Evolutionary conservation across 2,797 vertebrate genomes (phyloP), one percentile per base, ranked within the genome.

Genomic region (Pitangus sulphuratus): DNA sequence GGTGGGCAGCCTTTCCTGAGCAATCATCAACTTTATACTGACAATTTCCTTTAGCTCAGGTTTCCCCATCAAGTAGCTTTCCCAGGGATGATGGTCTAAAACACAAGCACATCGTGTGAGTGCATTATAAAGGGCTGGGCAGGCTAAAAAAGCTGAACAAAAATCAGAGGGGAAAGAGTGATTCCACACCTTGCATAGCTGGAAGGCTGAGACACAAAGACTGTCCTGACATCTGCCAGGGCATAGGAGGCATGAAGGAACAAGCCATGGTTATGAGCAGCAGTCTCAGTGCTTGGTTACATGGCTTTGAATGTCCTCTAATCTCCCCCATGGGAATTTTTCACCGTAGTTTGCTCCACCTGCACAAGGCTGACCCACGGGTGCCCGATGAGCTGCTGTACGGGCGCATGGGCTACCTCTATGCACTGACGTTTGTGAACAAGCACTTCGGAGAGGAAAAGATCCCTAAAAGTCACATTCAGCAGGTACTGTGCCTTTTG

Each of bases 331-430:
- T 47, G 14, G 86, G 14, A 31, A 30, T 97, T 94, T 97, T 70
- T 91, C 16, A 69, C 89, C 50, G 13, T 94, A 99, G 99, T 85
- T 98, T 99, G 87, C 98, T 99, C 89, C 98, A 99, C 93, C 96
- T 98, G 10, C 97, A 98, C 89, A 98, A 98, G 84, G 97, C 98
- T 14, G 98, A 98, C 10, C 97, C 98, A 1, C 98, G 96, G 26
- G 98, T 98, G 44, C 99, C 99, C 5, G 98, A 99, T 37, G 99
- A 99, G 95, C 97, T 99, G 91, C 98, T 99, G 0, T 99, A 99
- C 0, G 99, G 99, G 37, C 98, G 99, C 20, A 96, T 99, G 97
- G 99, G 99, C 47, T 99, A 99, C 88, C 98, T 99, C 33, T 99
- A 98, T 91, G 97, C 99, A 30, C 98, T 99, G 83, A 47, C 99